Conservation (phyloP, 2,888 invertebrate species). For the Abrostola tripartita region DNA sequence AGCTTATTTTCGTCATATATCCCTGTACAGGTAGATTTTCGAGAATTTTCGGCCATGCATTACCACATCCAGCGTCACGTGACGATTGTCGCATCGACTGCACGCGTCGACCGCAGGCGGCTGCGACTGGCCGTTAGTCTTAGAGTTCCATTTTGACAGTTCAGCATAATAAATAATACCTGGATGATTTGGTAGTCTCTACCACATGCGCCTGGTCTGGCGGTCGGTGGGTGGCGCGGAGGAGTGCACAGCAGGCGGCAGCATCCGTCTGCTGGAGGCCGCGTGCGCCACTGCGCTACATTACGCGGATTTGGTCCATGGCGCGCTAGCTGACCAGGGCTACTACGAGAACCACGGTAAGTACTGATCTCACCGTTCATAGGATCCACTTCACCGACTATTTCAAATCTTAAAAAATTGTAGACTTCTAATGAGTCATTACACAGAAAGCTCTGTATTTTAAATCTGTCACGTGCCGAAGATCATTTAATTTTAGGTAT, state of each 20-base stretch:
- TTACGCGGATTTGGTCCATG: slow-evolving; percentile 95
- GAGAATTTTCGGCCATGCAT: no score
- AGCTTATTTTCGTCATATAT: no score
- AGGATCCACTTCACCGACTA: not conserved
- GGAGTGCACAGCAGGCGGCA: slow-evolving; percentile 93
- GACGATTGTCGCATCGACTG: no score
- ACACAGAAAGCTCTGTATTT: no score
- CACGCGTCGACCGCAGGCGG: no score
- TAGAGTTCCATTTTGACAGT: not conserved
- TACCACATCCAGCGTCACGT: no score
- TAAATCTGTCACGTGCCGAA: no score
- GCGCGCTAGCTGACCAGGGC: slow-evolving; percentile 93
- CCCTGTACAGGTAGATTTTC: no score
- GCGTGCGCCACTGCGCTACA: slow-evolving; percentile 95
- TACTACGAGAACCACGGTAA: slow-evolving; percentile 92
- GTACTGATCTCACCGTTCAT: slow-evolving; percentile 1
- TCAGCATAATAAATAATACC: not conserved
- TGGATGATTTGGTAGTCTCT: slow-evolving; percentile 78
- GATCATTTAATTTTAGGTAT: no score
- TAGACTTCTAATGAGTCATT: no score
- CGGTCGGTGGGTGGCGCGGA: slow-evolving; percentile 97
- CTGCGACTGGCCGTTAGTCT: not conserved
- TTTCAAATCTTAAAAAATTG: not conserved
- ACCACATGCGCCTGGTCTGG: slow-evolving; percentile 96
- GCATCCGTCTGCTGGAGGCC: slow-evolving; percentile 90